phyloP scores from a whole-genome alignment of 2,888 invertebrate species.

The Griposia aprilina region DNA sequence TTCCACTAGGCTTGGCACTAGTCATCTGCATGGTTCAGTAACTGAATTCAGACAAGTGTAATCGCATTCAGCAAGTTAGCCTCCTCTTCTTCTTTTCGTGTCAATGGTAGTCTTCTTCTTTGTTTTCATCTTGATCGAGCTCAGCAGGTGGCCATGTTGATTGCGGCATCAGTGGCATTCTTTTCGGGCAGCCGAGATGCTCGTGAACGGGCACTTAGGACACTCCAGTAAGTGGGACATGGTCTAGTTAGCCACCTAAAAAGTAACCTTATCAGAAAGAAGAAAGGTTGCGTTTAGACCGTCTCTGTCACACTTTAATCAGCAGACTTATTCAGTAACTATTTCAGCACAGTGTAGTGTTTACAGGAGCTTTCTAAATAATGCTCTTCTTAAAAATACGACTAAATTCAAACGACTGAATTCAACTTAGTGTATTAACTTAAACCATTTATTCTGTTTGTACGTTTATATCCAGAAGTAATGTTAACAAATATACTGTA shows the following conservation, averaged over 20 bases:
- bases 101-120: not conserved
- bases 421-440: not conserved
- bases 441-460: conserved; percentile 35
- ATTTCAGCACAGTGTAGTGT: not conserved
- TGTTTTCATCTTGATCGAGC: not conserved
- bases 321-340: not conserved
- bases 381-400: not conserved
- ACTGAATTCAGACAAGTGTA: not conserved
- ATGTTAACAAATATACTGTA: conserved; percentile 33
- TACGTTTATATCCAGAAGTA: conserved; percentile 43
- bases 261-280: not conserved
- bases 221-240: not conserved
- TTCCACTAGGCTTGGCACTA: not conserved
- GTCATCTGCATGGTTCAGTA: not conserved
- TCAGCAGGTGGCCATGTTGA: not conserved
- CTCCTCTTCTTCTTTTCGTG: not conserved
- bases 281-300: not conserved
- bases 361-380: not conserved
- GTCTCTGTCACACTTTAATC: not conserved
- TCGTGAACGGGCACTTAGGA: not conserved
- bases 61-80: not conserved
- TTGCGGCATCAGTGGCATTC: not conserved
- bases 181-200: not conserved
- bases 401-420: not conserved
- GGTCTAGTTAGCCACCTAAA: not conserved